A percentile compares a stretch with the other conserved stretches of the same genome.
Evolutionary conservation across 2,797 vertebrate species (phyloP).

Genomic region (Acrossocheilus wenchowensis): DNA sequence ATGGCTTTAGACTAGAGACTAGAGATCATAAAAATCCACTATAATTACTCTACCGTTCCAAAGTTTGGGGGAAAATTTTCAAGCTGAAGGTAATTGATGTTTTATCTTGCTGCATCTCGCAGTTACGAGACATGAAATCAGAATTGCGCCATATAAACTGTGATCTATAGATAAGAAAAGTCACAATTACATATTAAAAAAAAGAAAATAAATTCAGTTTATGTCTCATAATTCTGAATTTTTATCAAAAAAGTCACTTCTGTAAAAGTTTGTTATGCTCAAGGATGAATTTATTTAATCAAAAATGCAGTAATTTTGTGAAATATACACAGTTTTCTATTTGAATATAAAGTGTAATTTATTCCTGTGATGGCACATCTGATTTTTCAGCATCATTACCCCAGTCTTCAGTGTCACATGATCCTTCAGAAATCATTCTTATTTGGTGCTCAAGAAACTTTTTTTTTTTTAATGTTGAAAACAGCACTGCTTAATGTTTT

Average conservation of each 20-base stretch:
- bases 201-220: no score
- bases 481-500: neutral
- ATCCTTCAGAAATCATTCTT: neutral
- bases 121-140: neutral
- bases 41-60: neutral
- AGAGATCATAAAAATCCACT: neutral
- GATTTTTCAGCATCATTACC: neutral
- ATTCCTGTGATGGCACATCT: neutral
- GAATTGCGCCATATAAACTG: neutral
- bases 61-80: neutral
- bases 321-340: neutral
- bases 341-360: neutral
- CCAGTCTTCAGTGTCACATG: neutral
- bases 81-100: neutral
- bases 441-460: neutral
- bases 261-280: neutral
- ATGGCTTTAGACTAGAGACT: neutral
- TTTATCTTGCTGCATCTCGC: neutral
- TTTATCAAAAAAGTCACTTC: neutral
- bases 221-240: neutral
- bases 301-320: neutral
- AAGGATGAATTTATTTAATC: neutral
- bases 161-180: neutral
- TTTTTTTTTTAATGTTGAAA: neutral
- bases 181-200: neutral